Evolutionary conservation across 2,888 invertebrate genomes (phyloP), one percentile per base, ranked within the genome.

Genomic region (Drosophila picticornis): DNA sequence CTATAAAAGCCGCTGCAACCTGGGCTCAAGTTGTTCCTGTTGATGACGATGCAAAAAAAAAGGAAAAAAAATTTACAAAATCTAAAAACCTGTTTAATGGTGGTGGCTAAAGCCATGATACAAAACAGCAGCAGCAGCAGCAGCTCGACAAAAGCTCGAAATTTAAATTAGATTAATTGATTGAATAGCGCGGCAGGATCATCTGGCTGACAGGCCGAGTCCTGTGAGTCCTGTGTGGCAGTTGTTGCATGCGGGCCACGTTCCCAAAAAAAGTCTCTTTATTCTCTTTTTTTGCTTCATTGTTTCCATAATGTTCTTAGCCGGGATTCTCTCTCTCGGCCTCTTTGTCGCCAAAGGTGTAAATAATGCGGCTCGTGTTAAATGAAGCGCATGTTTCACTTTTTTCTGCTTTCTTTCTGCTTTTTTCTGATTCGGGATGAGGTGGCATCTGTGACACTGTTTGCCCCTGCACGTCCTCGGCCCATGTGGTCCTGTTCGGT

Each of bases 141-240:
- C 29, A 36, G 43, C 58, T 38, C 83, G 77, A 85, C 90, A 89
- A 88, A 89, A 76, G 76, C 78, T 87, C 87, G 16, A 57, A 40
- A 87, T 91, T 91, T 86, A 91, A 92, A 92, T 91, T 92, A 91
- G 92, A 92, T 91, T 91, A 92, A 92, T 91, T 91, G 92, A 92
- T 90, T 91, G 91, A 91, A 91, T 86, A 82, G 81, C 87, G 85
- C 63, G 71, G 57, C 65, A 64, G 58, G 71, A 31, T 57, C 43
- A 57, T 43, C 59, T 63, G 34, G 53, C 64, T 67, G 80, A 67
- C 81, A 72, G 77, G 65, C 73, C 53, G 56, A 67, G 29, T 57
- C 55, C 62, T 70, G 81, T 66, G 83, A 46, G 46, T 25, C 46
- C 46, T 46, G 46, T 25, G 46, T 69, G 69, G 51, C 75, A 77